These are phyloP conservation scores for Budorcas taxicolor DNA, from an alignment of 2,113 vertebrate species.

Conservation along the genomic window DNA sequence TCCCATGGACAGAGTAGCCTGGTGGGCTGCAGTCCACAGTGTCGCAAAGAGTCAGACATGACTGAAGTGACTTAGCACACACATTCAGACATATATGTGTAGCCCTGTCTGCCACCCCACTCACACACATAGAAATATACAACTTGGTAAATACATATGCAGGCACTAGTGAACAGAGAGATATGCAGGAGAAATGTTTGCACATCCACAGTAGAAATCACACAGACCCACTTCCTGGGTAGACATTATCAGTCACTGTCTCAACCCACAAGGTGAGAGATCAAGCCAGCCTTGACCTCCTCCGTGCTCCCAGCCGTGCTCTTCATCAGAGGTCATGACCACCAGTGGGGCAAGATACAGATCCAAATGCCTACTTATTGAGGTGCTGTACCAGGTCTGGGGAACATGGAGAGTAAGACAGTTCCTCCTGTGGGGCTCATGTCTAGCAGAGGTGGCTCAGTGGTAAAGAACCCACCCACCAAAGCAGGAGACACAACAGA, in stretches of 20 bases:
- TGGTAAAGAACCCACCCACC: neutral
- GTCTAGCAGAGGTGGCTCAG: neutral
- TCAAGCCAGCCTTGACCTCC: neutral
- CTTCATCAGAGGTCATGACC: neutral
- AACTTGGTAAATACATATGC: accelerated
- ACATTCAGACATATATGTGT: neutral
- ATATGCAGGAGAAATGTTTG: neutral
- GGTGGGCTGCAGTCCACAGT: neutral
- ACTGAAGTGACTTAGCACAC: neutral
- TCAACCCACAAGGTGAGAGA: neutral
- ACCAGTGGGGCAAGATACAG: neutral
- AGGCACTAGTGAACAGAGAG: neutral
- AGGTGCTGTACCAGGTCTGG: too few relatives aligned
- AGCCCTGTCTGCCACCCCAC: neutral
- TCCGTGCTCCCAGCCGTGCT: neutral
- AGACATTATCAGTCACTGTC: neutral
- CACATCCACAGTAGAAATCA: neutral
- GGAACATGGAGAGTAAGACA: neutral
- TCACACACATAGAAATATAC: neutral
- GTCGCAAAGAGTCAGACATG: neutral
- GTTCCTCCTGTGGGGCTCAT: accelerated
- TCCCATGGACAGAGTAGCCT: neutral
- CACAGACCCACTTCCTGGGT: neutral
- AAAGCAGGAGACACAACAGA: neutral
- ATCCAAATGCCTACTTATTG: neutral